phyloP scores from a whole-genome alignment of 2,888 invertebrate genomes.

The Clitarchus hookeri region DNA sequence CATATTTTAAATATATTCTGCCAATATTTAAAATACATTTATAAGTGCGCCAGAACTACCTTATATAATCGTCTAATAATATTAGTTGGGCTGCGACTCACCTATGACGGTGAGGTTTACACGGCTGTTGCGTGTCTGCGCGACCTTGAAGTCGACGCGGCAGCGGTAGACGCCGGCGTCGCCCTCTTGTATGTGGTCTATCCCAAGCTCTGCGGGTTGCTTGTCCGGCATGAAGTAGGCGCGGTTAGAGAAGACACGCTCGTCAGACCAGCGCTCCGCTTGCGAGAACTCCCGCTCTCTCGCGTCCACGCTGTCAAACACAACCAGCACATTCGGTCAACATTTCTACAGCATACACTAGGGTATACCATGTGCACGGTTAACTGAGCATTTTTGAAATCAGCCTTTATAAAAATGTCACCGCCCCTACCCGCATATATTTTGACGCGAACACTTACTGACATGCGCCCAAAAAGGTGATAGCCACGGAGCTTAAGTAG shows the following conservation, averaged over 20 bases:
- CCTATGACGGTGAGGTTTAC: conserved; percentile 90
- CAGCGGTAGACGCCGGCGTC: conserved; percentile 90
- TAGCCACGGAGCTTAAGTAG: no score
- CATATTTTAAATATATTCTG: no score
- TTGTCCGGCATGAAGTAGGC: conserved; percentile 85
- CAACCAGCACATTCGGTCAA: background rate
- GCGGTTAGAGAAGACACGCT: conserved; percentile 81
- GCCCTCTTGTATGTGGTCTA: conserved; percentile 75
- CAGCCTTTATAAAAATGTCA: no score
- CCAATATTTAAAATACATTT: no score
- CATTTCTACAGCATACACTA: no score
- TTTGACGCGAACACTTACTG: no score
- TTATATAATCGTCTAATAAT: no score
- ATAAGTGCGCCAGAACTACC: no score
- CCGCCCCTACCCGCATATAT: no score
- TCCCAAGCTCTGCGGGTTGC: conserved; percentile 80
- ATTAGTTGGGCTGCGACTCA: conserved; percentile 59
- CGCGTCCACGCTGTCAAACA: conserved; percentile 53
- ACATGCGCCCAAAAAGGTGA: no score
- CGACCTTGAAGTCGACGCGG: conserved; percentile 88
- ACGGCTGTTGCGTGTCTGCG: conserved; percentile 87
- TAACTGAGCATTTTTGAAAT: no score
- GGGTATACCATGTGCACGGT: no score
- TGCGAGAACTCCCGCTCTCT: conserved; percentile 78
- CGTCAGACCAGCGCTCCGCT: conserved; percentile 88